Percentiles rank a stretch among this genome's conserved stretches.
Evolutionary conservation across 2,888 invertebrate genomes (phyloP).

Genomic region (Stramonita haemastoma): DNA sequence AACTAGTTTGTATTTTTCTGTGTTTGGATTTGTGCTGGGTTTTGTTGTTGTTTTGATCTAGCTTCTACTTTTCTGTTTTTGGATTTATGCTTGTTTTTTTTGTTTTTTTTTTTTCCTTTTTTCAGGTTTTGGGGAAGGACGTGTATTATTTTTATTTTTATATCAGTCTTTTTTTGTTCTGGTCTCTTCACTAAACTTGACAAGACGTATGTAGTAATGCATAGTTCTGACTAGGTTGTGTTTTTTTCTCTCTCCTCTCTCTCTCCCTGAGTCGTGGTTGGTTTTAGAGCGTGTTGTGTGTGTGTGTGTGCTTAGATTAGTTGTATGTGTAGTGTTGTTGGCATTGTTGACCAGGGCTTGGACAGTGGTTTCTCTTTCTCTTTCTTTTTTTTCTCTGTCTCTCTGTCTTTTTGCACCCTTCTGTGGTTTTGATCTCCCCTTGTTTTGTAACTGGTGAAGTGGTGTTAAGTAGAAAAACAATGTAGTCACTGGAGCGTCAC

Average conservation of each 20-base stretch:
- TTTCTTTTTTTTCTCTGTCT: neutral
- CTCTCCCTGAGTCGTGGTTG: neutral
- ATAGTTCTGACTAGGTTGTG: neutral
- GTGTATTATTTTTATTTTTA: neutral
- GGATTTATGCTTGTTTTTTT: neutral
- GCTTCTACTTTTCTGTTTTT: neutral
- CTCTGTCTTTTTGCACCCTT: neutral
- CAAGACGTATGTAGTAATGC: neutral
- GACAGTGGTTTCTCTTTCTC: neutral
- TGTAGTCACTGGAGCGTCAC: neutral
- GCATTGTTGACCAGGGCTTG: conserved; percentile 6
- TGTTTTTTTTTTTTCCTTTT: conserved; percentile 21
- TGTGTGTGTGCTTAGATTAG: conserved; percentile 12
- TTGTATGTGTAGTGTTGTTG: neutral
- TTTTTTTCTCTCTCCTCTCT: neutral
- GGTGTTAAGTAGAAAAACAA: neutral
- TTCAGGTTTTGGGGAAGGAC: neutral
- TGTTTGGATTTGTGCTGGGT: neutral
- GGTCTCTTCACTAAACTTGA: neutral
- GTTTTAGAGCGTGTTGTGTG: no score
- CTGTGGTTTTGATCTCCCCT: neutral
- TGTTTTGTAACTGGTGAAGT: neutral
- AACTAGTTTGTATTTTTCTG: no score
- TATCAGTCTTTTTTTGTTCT: neutral
- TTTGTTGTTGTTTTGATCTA: neutral